Evolutionary conservation across 2,113 vertebrate species (phyloP).

Genomic region (Corythornis cristatus): DNA sequence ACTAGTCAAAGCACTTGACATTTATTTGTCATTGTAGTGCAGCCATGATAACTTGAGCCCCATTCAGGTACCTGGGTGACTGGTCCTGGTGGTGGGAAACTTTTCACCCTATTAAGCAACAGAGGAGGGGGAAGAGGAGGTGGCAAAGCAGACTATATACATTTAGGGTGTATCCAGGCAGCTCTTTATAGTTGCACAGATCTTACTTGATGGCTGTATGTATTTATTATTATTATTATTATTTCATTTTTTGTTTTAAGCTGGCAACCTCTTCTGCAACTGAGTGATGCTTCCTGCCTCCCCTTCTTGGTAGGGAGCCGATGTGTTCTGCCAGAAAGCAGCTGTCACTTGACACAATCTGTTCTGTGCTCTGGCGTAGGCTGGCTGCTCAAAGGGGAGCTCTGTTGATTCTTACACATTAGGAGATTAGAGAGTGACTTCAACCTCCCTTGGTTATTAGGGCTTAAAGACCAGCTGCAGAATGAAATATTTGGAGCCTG

Average conservation of each 20-base stretch:
- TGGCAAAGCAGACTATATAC: neutral
- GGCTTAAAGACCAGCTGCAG: slow-evolving; percentile 61
- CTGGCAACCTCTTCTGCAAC: slow-evolving; percentile 36
- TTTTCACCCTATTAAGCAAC: neutral
- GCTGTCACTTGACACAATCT: slow-evolving; percentile 66
- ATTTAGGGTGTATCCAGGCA: neutral
- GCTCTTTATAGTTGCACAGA: neutral
- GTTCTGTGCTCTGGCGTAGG: slow-evolving; percentile 50
- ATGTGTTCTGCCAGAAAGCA: slow-evolving; percentile 42
- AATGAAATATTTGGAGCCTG: slow-evolving; percentile 42
- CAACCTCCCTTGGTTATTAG: slow-evolving; percentile 62
- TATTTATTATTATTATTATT: neutral
- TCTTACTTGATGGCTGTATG: neutral
- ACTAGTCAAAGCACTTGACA: neutral
- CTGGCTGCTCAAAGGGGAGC: slow-evolving; percentile 68
- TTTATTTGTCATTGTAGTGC: neutral
- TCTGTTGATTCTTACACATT: slow-evolving; percentile 70
- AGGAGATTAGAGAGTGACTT: slow-evolving; percentile 62
- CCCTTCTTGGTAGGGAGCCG: slow-evolving; percentile 42
- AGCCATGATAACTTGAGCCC: neutral
- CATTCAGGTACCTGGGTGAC: neutral
- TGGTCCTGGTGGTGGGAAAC: neutral
- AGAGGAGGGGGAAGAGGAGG: neutral
- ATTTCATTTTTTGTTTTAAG: neutral
- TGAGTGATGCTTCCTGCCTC: slow-evolving; percentile 64